Base-by-base conservation (phyloP, 1,140 invertebrate genomes). In the Aleiodes sp. region DNA sequence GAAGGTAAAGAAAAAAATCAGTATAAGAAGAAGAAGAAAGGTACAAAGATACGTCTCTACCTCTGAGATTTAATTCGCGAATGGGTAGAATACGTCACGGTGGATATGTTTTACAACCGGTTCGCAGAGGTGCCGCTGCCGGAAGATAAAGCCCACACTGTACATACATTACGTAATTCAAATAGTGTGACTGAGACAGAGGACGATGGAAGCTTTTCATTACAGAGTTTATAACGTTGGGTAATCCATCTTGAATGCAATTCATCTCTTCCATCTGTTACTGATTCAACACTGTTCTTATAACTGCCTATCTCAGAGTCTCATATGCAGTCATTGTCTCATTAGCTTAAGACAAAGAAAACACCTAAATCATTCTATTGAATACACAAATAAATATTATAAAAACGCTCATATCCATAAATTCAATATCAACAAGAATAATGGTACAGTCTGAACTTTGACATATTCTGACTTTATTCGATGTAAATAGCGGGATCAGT, bases 81-180 rank as follows among this genome's bases (percentile, higher is more conserved):
- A 19, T 28, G 8, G 6, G 12, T 52, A 37, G 41, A 59, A 61
- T 60, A 59, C 21, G 59, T 68, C 56, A 43, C 14, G 21, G 59
- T 24, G 16, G 19, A 39, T 28, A 60, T 67, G 57, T 68, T 68
- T 52, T 62, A 68, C 66, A 62, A 62, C 39, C 57, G 46, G 64
- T 66, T 68, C 37, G 12, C 21, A 19, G 29, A 31, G 39, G 28
- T 7, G n/a, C n/a, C 41, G 29, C 28, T 68, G 66, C 66, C 66
- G 59, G 66, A 68, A 68, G 65, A 39, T 52, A 41, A 61, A 61
- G 28, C 35, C 59, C 33, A 68, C 16, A 57, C 19, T 29, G 41
- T 52, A 16, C 8, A 52, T 52, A 19, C 46, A 52, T 65, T 65
- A 43, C 41, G 63, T 65, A 52, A 65, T 65, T 29, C 39, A 52